These are phyloP conservation scores for Lutjanus campechanus DNA, from an alignment of 2,797 vertebrate genomes.

Conservation along the genomic window DNA sequence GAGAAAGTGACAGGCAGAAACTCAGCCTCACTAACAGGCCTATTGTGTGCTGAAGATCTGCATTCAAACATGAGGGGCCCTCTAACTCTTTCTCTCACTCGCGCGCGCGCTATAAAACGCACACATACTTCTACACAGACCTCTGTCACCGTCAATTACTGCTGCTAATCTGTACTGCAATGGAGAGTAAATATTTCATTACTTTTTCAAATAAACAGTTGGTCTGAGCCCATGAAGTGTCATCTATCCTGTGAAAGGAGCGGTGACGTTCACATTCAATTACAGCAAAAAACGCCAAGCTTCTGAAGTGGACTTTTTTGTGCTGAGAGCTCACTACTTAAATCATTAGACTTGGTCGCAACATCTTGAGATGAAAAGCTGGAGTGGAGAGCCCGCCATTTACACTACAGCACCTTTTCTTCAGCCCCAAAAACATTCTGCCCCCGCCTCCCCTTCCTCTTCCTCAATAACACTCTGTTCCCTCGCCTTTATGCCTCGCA, in stretches of 20 bases:
- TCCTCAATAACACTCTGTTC: conserved; percentile 26
- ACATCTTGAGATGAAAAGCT: conserved; percentile 78
- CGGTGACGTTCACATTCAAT: conserved; percentile 77
- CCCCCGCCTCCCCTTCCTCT: conserved; percentile 2
- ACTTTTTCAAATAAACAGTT: conserved; percentile 99
- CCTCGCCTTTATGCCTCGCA: conserved; percentile 18
- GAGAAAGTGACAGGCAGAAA: conserved; percentile 98
- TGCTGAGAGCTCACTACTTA: conserved; percentile 69
- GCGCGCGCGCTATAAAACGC: conserved; percentile 61
- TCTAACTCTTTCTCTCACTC: conserved; percentile 81
- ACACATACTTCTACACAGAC: conserved; percentile 77
- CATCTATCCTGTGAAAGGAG: conserved; percentile 88
- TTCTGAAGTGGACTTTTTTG: conserved; percentile 74
- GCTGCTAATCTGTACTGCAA: conserved; percentile 98
- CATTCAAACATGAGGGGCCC: conserved; percentile 97
- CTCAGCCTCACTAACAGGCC: conserved; percentile 91
- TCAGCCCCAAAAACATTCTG: conserved; percentile 39
- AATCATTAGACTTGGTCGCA: conserved; percentile 76
- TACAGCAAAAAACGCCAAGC: conserved; percentile 68
- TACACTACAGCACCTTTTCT: conserved; percentile 72
- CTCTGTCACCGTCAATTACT: conserved; percentile 98
- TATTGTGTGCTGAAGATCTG: conserved; percentile 93
- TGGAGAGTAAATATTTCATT: conserved; percentile 99
- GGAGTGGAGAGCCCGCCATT: conserved; percentile 64
- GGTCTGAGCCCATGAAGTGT: conserved; percentile 96